phyloP scores from a whole-genome alignment of 2,113 vertebrate species.

The Alectura lathami region DNA sequence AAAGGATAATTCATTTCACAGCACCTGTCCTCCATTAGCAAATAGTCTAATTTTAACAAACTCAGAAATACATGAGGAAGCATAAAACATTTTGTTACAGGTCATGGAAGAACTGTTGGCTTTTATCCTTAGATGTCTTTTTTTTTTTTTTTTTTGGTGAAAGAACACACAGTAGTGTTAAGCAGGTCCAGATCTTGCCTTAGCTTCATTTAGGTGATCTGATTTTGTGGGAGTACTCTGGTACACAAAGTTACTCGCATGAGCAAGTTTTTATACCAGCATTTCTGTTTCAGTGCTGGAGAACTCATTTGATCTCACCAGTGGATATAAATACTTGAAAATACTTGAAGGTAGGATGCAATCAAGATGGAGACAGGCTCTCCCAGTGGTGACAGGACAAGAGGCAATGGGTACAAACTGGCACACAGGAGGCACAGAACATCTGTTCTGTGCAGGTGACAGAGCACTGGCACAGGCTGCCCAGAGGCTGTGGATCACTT shows the following conservation, averaged over 20 bases:
- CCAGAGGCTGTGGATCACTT: not conserved
- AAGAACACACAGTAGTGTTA: not conserved
- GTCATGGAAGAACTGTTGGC: not conserved
- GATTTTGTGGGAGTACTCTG: not conserved
- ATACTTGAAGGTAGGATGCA: not conserved
- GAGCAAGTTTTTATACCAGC: not conserved
- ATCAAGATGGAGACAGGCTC: not conserved
- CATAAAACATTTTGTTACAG: not conserved
- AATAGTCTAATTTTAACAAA: conserved; percentile 46
- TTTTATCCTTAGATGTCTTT: not conserved
- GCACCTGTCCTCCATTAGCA: not conserved
- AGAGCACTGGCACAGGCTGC: not conserved
- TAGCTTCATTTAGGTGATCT: not conserved
- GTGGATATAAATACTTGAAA: not conserved
- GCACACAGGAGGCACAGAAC: not conserved
- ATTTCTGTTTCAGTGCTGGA: not conserved
- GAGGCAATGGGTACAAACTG: not conserved
- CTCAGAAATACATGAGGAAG: not conserved
- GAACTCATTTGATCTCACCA: not conserved
- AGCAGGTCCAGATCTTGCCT: not conserved
- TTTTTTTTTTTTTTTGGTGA: too few species aligned
- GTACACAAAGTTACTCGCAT: not conserved
- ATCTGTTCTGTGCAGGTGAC: not conserved
- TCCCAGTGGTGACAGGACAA: not conserved
- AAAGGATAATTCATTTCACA: not conserved